Conservation (phyloP, 2,888 invertebrate species). For the Carpatolechia fugitivella region DNA sequence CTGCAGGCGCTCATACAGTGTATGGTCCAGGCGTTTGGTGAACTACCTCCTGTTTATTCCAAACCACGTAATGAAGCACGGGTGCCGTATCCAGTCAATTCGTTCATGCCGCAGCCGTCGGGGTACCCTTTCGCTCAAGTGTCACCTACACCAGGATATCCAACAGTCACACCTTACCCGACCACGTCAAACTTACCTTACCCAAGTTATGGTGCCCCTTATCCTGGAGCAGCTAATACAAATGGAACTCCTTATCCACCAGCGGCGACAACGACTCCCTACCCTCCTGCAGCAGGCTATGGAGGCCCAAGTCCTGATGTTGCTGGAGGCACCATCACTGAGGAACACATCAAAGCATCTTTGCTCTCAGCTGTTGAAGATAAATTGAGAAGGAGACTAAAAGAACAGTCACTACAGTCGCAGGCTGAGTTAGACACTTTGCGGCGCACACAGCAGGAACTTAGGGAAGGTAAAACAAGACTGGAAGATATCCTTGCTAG, state of each 20-base stretch:
- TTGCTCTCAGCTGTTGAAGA: conserved; percentile 97
- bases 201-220: conserved; percentile 70
- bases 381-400: conserved; percentile 90
- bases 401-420: conserved; percentile 93
- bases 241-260: conserved; percentile 53
- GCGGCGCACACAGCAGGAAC: conserved; percentile 90
- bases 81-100: conserved; percentile 78
- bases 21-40: conserved; percentile 95
- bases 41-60: conserved; percentile 95
- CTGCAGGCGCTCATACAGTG: conserved; percentile 93
- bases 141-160: conserved; percentile 51
- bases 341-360: conserved; percentile 96
- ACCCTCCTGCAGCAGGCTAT: conserved; percentile 49
- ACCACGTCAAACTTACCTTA: conserved; percentile 68
- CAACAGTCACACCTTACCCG: conserved; percentile 65
- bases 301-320: conserved; percentile 52
- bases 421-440: conserved; percentile 95
- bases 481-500: conserved; percentile 88
- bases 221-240: conserved; percentile 54
- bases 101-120: conserved; percentile 67
- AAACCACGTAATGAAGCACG: conserved; percentile 81
- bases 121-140: conserved; percentile 61
- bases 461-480: conserved; percentile 89
- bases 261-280: conserved; percentile 45
- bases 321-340: conserved; percentile 91